These are phyloP conservation scores for Oryctes rhinoceros DNA, from an alignment of 1,140 invertebrate species.

Conservation along the genomic window DNA sequence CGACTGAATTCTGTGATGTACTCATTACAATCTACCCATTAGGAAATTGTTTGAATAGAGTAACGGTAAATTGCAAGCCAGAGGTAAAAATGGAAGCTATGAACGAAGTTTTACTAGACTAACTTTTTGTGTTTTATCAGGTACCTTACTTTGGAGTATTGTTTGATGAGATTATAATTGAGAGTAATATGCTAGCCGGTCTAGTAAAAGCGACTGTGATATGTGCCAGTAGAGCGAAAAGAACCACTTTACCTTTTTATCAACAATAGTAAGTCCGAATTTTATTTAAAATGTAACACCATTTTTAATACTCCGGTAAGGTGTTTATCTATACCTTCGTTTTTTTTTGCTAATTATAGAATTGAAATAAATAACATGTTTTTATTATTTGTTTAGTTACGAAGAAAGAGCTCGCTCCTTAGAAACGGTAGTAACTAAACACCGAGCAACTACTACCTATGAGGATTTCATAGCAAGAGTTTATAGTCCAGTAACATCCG, in stretches of 20 bases:
- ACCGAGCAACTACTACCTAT: constrained; percentile 89
- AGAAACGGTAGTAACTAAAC: constrained; percentile 87
- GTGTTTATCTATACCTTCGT: too few relatives aligned
- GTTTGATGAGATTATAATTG: constrained; percentile 93
- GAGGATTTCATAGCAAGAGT: constrained; percentile 90
- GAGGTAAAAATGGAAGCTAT: constrained; percentile 67
- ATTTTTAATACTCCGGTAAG: too few relatives aligned
- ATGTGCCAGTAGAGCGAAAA: constrained; percentile 90
- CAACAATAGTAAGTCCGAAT: constrained; percentile 82
- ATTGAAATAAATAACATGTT: not conserved
- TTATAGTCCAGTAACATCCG: constrained; percentile 77
- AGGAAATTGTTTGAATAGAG: constrained; percentile 79
- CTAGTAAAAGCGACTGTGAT: constrained; percentile 91
- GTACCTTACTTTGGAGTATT: constrained; percentile 95
- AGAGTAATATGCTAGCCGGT: constrained; percentile 82
- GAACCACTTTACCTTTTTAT: constrained; percentile 86
- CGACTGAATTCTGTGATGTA: constrained; percentile 99
- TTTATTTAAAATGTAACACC: not conserved
- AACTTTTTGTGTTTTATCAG: constrained; percentile 59
- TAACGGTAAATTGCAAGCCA: constrained; percentile 84
- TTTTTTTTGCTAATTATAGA: too few relatives aligned
- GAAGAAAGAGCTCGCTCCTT: constrained; percentile 89
- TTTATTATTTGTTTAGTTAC: constrained; percentile 71
- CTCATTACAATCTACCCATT: constrained; percentile 97
- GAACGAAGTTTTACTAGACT: not conserved